Evolutionary conservation across 2,113 vertebrate species (phyloP), one percentile per base, ranked within the genome.

Genomic region (Plectropomus leopardus): DNA sequence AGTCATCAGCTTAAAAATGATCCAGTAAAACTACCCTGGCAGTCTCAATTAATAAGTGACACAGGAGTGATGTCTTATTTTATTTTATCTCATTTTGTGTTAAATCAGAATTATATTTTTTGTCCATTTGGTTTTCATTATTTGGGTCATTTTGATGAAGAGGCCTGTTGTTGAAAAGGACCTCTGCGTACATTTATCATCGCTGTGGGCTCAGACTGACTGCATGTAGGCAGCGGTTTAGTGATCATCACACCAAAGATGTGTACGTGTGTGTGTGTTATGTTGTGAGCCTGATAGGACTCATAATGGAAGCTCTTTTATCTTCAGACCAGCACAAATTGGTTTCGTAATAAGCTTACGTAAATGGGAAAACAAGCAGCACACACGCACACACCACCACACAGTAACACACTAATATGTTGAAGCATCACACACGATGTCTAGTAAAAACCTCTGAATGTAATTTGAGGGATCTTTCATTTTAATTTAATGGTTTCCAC

Each of bases 301-400:
- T 53, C 42, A 23, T n/a, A n/a, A 67, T 5, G 3, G 72, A 71
- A 74, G 44, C 68, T 44, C 32, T 61, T 78, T 78, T 57, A 40
- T 82, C 17, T 71, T 76, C n/a, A 23, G 32, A 76, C 24, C 3
- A 30, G n/a, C 24, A 6, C 70, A 65, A 76, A 83, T 81, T 67
- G 65, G 71, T 87, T 89, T 88, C 9, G 7, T 72, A 84, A 87
- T 64, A 60, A 69, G 64, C 57, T 90, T 90, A 80, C 36, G 50
- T 83, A 87, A 89, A 87, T 47, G 57, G 54, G n/a, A 64, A 72
- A 65, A 73, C 11, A 64, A 69, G 55, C 36, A 59, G 60, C 48
- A 63, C 32, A 50, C 47, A 50, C 19, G 16, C n/a, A 55, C 64
- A 63, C 30, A 50, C 32, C 21, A 48, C 34, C 45, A 1, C 47